Conservation (phyloP, 2,113 vertebrate genomes). For the Stomatorhinus ivindoensis region DNA sequence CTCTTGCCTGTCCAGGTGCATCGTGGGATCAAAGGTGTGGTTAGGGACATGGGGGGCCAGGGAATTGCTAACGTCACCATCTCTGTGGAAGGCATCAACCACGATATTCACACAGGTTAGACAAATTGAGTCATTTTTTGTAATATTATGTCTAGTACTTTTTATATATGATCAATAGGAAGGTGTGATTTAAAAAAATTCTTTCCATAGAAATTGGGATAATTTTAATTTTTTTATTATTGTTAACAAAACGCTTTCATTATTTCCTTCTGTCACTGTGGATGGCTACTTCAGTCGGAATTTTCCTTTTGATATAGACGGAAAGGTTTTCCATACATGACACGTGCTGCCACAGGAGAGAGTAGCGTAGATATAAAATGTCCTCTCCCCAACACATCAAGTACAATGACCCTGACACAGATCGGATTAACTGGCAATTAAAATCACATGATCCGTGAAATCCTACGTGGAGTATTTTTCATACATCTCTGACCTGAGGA, state of each 20-base stretch:
- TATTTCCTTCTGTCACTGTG: not conserved
- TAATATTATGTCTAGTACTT: not conserved
- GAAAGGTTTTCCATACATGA: not conserved
- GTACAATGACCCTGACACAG: not conserved
- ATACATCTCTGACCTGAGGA: not conserved
- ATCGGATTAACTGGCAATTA: not conserved
- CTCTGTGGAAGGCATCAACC: constrained; percentile 84
- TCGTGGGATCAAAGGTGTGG: constrained; percentile 88
- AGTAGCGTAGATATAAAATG: not conserved
- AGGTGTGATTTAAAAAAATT: not conserved
- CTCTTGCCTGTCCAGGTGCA: constrained; percentile 68
- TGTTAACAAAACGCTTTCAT: not conserved
- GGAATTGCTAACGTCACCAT: constrained; percentile 79
- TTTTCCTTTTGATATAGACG: not conserved
- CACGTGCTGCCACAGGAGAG: not conserved
- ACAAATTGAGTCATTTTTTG: not conserved
- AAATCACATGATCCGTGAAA: not conserved
- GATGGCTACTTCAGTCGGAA: not conserved
- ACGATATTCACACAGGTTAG: constrained; percentile 83
- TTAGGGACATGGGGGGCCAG: constrained; percentile 74
- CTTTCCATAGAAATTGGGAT: not conserved
- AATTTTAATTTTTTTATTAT: not conserved
- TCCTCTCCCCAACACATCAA: not conserved
- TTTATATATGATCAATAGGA: not conserved
- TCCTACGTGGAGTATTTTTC: not conserved